A percentile compares a stretch with the other conserved stretches of the same genome.
Evolutionary conservation across 2,113 vertebrate species (phyloP).

Genomic region (Erythrocebus patas): DNA sequence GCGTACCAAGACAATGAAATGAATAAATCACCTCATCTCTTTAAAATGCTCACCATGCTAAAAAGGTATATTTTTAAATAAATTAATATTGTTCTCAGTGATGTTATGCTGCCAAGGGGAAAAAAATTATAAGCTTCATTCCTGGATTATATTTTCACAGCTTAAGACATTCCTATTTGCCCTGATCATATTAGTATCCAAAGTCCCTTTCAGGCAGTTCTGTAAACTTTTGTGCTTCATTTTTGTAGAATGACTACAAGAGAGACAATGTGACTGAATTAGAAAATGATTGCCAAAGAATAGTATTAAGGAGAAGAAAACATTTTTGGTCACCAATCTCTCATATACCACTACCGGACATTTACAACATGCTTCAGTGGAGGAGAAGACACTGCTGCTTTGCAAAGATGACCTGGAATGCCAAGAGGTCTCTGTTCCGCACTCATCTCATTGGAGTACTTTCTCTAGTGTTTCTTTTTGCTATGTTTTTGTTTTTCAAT

Average conservation of each 20-base stretch:
- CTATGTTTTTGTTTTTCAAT: slow-evolving; percentile 88
- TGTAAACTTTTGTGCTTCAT: slow-evolving; percentile 31
- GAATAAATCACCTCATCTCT: neutral
- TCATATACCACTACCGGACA: slow-evolving; percentile 68
- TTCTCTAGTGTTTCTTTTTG: slow-evolving; percentile 88
- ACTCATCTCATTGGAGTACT: slow-evolving; percentile 87
- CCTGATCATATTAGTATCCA: neutral
- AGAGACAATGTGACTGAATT: slow-evolving; percentile 14
- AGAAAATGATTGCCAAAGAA: slow-evolving; percentile 81
- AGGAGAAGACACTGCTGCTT: slow-evolving; percentile 92
- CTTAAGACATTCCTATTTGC: neutral
- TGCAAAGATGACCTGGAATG: slow-evolving; percentile 96
- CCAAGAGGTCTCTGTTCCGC: slow-evolving; percentile 94
- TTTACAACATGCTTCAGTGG: slow-evolving; percentile 94
- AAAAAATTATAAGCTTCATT: neutral
- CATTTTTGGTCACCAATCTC: slow-evolving; percentile 33
- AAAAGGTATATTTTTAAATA: neutral
- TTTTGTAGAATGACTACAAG: slow-evolving; percentile 70
- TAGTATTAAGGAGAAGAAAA: slow-evolving; percentile 59
- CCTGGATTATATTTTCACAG: neutral
- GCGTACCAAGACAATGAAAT: neutral
- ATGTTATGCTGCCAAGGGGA: neutral
- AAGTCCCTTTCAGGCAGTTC: neutral
- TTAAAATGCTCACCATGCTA: neutral
- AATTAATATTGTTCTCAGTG: neutral